A percentile compares a stretch with the other conserved stretches of the same genome.
These are phyloP conservation scores for Macrostomum lignano DNA, from an alignment of 1,140 invertebrate species.

Conservation along the genomic window DNA sequence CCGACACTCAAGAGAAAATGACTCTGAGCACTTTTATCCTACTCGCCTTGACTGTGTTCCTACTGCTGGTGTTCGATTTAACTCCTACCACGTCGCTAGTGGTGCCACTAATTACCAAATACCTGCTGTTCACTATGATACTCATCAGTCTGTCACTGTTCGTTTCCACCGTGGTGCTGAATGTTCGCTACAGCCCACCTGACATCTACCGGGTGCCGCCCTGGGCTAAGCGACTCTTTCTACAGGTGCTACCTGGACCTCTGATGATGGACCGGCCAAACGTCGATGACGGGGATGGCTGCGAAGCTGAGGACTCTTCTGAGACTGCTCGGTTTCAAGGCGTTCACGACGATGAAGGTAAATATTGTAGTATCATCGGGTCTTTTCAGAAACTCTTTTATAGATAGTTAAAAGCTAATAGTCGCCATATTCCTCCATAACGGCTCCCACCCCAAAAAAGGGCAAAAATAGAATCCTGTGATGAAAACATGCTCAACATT, in stretches of 20 bases:
- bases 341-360: too few species aligned
- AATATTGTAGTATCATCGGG: too few species aligned
- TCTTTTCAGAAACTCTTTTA: too few species aligned
- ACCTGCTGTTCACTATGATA: constrained; percentile 5
- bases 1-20: constrained; percentile 88
- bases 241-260: constrained; percentile 17
- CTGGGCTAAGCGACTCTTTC: constrained; percentile 22
- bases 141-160: constrained; percentile 1
- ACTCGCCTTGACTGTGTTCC: constrained; percentile 96
- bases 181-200: constrained; percentile 20
- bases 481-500: too few species aligned
- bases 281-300: too few species aligned
- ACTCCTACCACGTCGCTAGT: constrained; percentile 65
- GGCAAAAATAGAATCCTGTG: too few species aligned
- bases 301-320: too few species aligned
- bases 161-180: background rate
- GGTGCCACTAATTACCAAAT: constrained; percentile 1
- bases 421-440: too few species aligned
- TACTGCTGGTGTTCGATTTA: constrained; percentile 80
- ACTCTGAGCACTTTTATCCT: constrained; percentile 92
- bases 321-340: too few species aligned
- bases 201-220: constrained; percentile 25
- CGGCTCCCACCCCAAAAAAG: too few species aligned
- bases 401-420: too few species aligned
- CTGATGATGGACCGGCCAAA: too few species aligned